These are phyloP conservation scores for Helogale parvula DNA, from an alignment of 2,113 vertebrate species.

Conservation along the genomic window DNA sequence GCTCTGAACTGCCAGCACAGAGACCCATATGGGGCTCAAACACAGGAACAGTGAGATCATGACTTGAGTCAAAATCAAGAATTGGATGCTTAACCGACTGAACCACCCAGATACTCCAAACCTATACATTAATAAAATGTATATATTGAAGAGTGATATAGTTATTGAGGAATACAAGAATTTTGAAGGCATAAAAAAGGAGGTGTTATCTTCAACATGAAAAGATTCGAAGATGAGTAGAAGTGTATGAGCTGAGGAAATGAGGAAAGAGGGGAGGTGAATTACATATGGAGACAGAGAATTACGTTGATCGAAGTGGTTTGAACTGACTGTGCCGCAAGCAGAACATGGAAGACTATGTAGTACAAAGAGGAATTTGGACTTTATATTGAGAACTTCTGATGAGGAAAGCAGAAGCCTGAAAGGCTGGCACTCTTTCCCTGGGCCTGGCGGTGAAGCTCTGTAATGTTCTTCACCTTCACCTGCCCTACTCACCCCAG, in stretches of 20 bases:
- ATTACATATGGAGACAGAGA: fast-evolving
- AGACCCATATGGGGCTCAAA: too few species aligned
- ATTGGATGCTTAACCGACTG: too few species aligned
- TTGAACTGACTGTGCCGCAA: background rate
- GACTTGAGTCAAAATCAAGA: too few species aligned
- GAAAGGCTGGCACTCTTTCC: background rate
- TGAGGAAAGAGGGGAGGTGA: background rate
- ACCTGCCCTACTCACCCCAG: background rate
- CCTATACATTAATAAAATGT: background rate
- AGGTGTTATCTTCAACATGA: background rate
- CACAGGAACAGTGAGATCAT: too few species aligned
- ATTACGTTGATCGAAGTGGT: background rate
- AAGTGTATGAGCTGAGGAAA: background rate
- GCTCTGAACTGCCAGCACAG: too few species aligned
- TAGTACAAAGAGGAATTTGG: background rate
- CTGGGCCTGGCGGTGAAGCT: background rate
- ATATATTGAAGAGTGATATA: background rate
- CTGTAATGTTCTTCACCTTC: background rate
- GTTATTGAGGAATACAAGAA: background rate
- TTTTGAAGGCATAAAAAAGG: background rate
- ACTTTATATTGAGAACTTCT: background rate
- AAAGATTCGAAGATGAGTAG: background rate
- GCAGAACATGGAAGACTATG: background rate
- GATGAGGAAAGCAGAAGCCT: background rate
- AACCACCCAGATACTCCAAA: too few species aligned